phyloP scores from a whole-genome alignment of 1,140 invertebrate species.

The Andricus grossulariae region DNA sequence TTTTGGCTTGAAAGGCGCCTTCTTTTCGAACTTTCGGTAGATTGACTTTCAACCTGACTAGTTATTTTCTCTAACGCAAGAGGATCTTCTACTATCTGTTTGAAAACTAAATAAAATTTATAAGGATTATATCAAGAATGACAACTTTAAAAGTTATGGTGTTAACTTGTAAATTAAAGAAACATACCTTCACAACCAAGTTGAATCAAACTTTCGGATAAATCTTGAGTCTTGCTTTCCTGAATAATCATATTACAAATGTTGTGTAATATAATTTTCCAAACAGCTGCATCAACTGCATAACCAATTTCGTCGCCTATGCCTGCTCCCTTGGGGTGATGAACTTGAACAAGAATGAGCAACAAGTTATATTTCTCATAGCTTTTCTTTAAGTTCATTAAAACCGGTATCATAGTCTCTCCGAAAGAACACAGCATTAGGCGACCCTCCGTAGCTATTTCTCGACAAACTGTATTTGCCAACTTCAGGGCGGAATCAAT shows the following conservation, averaged over 20 bases:
- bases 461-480: constrained; percentile 50
- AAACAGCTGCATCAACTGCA: constrained; percentile 54
- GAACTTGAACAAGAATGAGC: constrained; percentile 60
- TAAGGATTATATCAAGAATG: not conserved
- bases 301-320: constrained; percentile 47
- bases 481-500: constrained; percentile 50
- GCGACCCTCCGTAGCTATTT: constrained; percentile 62
- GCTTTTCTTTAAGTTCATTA: constrained; percentile 52
- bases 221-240: constrained; percentile 50
- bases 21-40: constrained; percentile 47
- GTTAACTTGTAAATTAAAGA: not conserved
- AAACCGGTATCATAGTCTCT: constrained; percentile 55
- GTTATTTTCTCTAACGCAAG: constrained; percentile 16
- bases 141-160: constrained; percentile 11
- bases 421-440: constrained; percentile 61
- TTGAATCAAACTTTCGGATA: constrained; percentile 50
- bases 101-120: constrained; percentile 54
- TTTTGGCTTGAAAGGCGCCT: constrained; percentile 46
- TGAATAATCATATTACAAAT: constrained; percentile 58
- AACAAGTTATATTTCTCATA: constrained; percentile 62
- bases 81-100: constrained; percentile 53
- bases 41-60: constrained; percentile 24
- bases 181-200: constrained; percentile 61
- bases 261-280: constrained; percentile 57
- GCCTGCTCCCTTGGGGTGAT: constrained; percentile 63